These are phyloP conservation scores for Caenorhabditis uteleia DNA, from an alignment of 2,888 invertebrate genomes.

Conservation along the genomic window DNA sequence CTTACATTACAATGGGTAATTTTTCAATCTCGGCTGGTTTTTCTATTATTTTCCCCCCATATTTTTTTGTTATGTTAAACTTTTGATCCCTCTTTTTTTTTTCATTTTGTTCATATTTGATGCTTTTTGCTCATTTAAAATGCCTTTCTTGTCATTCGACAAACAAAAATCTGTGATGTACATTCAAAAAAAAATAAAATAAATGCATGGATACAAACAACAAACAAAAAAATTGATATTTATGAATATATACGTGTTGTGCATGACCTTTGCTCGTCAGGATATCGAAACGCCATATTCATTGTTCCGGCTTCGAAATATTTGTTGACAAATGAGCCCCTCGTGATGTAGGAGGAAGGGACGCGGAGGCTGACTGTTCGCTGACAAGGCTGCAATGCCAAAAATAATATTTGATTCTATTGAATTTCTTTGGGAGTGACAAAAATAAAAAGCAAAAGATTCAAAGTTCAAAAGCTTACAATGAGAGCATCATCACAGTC, in stretches of 20 bases:
- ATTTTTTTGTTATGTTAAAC: not conserved
- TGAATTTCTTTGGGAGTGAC: not conserved
- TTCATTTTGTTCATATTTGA: conserved; percentile 2
- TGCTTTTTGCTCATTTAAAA: not conserved
- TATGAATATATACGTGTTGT: conserved; percentile 35
- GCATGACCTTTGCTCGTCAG: conserved; percentile 56
- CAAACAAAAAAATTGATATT: conserved; percentile 1
- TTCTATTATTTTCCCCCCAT: not conserved
- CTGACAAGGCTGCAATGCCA: conserved; percentile 60
- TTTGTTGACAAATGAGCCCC: conserved; percentile 50
- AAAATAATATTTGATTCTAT: conserved; percentile 3
- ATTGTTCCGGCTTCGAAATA: conserved; percentile 60
- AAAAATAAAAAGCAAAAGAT: conserved; percentile 1
- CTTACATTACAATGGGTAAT: conserved; percentile 17
- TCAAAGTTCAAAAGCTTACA: conserved; percentile 9
- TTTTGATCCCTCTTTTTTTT: conserved; percentile 4
- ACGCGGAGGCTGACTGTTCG: conserved; percentile 54
- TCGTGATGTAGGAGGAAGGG: conserved; percentile 50
- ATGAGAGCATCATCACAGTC: conserved; percentile 55
- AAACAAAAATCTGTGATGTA: conserved; percentile 40
- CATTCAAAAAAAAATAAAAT: conserved; percentile 1
- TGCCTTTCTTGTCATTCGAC: conserved; percentile 11
- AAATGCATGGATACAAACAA: not conserved
- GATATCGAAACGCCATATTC: conserved; percentile 61
- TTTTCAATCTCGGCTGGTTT: conserved; percentile 12